Percentiles rank a stretch among this genome's conserved stretches.
Conservation (phyloP, 2,888 invertebrate genomes). For the Crepidodera aurea region DNA sequence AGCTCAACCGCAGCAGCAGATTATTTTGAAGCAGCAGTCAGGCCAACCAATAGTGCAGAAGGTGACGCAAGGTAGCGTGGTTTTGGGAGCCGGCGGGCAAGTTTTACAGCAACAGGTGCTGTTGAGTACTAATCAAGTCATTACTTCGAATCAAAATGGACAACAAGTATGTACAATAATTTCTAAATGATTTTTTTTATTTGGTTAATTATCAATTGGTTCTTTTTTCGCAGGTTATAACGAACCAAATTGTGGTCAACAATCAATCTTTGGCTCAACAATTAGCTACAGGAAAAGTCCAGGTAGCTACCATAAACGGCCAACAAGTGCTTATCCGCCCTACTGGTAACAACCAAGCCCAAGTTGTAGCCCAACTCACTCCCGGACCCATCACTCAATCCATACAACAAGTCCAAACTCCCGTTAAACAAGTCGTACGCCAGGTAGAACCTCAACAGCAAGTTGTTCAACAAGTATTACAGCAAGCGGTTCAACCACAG, state of each 20-base stretch:
- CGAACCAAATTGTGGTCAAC: constrained; percentile 78
- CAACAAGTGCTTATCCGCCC: constrained; percentile 85
- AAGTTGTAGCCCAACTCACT: constrained; percentile 77
- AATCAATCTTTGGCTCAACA: constrained; percentile 82
- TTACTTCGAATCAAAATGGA: constrained; percentile 56
- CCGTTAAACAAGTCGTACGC: constrained; percentile 26
- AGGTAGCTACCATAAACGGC: constrained; percentile 84
- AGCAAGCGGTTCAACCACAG: constrained; percentile 30
- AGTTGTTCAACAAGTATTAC: constrained; percentile 37
- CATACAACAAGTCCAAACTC: constrained; percentile 26
- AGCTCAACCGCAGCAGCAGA: constrained; percentile 48
- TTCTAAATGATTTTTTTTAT: too few relatives aligned
- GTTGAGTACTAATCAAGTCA: constrained; percentile 58
- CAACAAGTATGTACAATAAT: constrained; percentile 60
- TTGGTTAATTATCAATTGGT: too few relatives aligned
- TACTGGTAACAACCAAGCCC: constrained; percentile 79
- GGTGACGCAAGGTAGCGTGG: constrained; percentile 53
- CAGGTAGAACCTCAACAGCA: constrained; percentile 33
- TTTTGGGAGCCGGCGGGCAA: constrained; percentile 59
- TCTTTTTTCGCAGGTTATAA: constrained; percentile 62
- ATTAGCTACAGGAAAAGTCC: constrained; percentile 82
- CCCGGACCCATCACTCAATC: constrained; percentile 53
- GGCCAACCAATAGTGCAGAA: constrained; percentile 58
- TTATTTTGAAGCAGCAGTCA: constrained; percentile 54
- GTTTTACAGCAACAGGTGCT: constrained; percentile 58